These are phyloP conservation scores for Drosophila ustulata DNA, from an alignment of 2,888 invertebrate genomes.

Conservation along the genomic window DNA sequence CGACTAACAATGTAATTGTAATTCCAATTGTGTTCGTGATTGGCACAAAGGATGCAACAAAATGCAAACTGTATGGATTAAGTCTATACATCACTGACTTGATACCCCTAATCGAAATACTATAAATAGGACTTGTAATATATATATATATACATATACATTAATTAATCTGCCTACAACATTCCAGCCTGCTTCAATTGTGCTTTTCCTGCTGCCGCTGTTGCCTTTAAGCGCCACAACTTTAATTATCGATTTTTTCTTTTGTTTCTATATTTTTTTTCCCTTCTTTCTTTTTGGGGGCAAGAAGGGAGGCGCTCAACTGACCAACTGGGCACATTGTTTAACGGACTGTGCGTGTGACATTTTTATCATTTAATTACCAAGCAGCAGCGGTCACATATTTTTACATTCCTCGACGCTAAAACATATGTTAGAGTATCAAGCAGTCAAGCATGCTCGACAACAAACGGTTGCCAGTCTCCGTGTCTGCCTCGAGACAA, in stretches of 20 bases:
- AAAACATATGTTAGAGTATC: background rate
- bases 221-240: constrained; percentile 30
- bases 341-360: constrained; percentile 43
- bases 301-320: background rate
- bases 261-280: background rate
- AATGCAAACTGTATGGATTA: too few species aligned
- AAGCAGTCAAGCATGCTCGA: background rate
- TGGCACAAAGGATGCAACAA: too few species aligned
- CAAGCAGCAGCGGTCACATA: constrained; percentile 16
- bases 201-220: background rate
- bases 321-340: constrained; percentile 1
- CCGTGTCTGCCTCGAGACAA: too few species aligned
- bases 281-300: background rate
- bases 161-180: constrained; percentile 19
- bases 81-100: background rate
- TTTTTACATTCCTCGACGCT: background rate
- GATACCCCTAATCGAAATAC: background rate
- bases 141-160: background rate
- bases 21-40: too few species aligned
- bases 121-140: background rate
- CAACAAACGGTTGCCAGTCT: too few species aligned
- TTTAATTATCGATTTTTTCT: constrained; percentile 45
- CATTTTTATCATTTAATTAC: constrained; percentile 49
- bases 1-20: background rate
- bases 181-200: background rate